A percentile compares a stretch with the other conserved stretches of the same genome.
phyloP scores from a whole-genome alignment of 2,113 vertebrate species.

The Amphiprion ocellaris region DNA sequence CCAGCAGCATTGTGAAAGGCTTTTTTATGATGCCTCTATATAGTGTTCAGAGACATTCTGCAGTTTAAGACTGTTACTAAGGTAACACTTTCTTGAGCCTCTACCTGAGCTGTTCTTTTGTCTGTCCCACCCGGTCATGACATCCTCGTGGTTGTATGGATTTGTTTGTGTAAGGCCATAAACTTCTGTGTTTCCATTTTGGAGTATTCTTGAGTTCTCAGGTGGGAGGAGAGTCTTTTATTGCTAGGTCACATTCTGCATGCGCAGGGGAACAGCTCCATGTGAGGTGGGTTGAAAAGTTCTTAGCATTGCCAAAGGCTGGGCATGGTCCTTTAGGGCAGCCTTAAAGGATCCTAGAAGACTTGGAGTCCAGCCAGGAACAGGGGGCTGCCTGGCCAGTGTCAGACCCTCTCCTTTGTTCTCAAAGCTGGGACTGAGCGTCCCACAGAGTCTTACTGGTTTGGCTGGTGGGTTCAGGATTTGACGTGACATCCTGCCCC shows the following conservation, averaged over 20 bases:
- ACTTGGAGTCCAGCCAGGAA: slow-evolving; percentile 76
- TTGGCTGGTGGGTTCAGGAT: slow-evolving; percentile 74
- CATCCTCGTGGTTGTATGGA: background rate
- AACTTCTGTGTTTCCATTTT: slow-evolving; percentile 22
- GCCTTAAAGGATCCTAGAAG: slow-evolving; percentile 69
- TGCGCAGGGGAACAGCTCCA: slow-evolving; percentile 32
- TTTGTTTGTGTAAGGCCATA: slow-evolving; percentile 14
- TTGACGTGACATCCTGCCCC: slow-evolving; percentile 83
- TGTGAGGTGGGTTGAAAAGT: slow-evolving; percentile 48
- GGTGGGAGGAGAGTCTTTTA: slow-evolving; percentile 11
- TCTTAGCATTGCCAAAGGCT: slow-evolving; percentile 46
- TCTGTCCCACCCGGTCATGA: background rate
- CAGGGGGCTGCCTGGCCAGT: slow-evolving; percentile 71
- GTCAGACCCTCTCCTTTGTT: slow-evolving; percentile 76
- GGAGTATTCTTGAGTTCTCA: slow-evolving; percentile 20
- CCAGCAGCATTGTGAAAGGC: slow-evolving; percentile 17
- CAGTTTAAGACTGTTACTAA: slow-evolving; percentile 24
- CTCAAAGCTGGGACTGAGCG: slow-evolving; percentile 65
- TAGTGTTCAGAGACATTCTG: slow-evolving; percentile 11
- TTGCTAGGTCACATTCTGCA: slow-evolving; percentile 50
- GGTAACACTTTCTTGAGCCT: slow-evolving; percentile 21
- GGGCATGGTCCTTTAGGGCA: slow-evolving; percentile 55
- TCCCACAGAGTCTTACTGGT: slow-evolving; percentile 73
- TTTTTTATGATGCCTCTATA: slow-evolving; percentile 14
- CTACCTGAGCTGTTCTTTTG: slow-evolving; percentile 33